Percentiles rank a stretch among this genome's conserved stretches.
Conservation (phyloP, 2,888 invertebrate species). For the Spatulosminthurus flaviceps region DNA sequence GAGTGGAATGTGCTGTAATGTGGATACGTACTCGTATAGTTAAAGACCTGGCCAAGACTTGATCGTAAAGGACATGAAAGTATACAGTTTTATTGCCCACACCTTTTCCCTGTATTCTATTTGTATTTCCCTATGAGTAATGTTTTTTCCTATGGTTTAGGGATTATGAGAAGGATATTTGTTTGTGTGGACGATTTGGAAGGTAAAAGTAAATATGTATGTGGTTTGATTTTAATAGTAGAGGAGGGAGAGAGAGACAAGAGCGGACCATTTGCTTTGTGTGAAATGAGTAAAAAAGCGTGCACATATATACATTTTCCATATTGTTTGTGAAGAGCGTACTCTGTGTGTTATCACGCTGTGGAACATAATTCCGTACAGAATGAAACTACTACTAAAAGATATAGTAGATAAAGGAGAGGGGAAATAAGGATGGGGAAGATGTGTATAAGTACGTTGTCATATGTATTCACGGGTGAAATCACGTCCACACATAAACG, state of each 20-base stretch:
- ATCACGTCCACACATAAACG: no score
- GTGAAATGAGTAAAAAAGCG: not conserved
- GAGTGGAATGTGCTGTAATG: no score
- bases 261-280: not conserved
- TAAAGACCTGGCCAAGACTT: constrained; percentile 14
- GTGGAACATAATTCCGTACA: no score
- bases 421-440: no score
- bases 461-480: no score
- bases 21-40: not conserved
- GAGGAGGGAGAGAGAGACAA: not conserved
- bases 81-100: constrained; percentile 35
- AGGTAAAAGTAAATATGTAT: not conserved
- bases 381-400: no score
- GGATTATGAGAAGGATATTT: constrained; percentile 19
- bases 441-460: no score
- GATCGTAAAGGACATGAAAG: constrained; percentile 24
- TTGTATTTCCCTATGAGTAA: constrained; percentile 12
- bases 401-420: no score
- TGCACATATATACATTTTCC: no score
- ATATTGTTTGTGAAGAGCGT: no score
- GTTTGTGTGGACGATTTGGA: not conserved
- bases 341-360: no score
- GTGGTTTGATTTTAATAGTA: not conserved
- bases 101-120: constrained; percentile 35
- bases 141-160: not conserved